Conservation (phyloP, 2,113 vertebrate genomes). For the Eclectus roratus region DNA sequence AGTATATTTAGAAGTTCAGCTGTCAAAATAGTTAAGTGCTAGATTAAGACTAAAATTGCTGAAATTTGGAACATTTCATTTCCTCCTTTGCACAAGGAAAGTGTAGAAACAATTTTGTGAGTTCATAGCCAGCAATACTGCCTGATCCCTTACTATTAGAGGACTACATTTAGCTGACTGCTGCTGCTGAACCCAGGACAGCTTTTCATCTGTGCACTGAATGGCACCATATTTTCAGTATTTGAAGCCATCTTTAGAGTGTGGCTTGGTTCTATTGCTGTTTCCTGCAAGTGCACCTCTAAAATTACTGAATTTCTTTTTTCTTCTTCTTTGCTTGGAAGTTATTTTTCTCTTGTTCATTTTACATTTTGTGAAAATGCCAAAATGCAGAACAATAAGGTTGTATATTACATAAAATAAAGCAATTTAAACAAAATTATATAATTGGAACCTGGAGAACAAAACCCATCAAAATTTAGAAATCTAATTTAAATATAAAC, state of each 20-base stretch:
- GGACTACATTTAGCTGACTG: neutral
- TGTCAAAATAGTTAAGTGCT: neutral
- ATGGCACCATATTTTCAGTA: neutral
- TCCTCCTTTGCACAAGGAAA: neutral
- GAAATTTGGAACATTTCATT: neutral
- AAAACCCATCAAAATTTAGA: neutral
- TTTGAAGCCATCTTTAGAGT: neutral
- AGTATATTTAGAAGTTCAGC: neutral
- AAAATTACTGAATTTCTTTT: neutral
- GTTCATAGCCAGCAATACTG: neutral
- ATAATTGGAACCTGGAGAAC: neutral
- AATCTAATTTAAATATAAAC: neutral
- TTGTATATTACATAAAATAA: neutral
- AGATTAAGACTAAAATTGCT: neutral
- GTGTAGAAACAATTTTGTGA: neutral
- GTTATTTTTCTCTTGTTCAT: neutral
- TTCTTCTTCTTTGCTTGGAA: neutral
- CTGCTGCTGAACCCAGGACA: neutral
- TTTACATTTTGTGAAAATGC: neutral
- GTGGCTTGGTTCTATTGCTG: rapidly evolving
- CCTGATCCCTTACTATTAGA: neutral
- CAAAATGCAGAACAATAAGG: neutral
- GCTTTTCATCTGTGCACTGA: neutral
- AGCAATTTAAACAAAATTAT: neutral
- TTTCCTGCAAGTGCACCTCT: neutral